Base-by-base conservation (phyloP, 2,113 vertebrate species). In the Pterophyllum scalare region DNA sequence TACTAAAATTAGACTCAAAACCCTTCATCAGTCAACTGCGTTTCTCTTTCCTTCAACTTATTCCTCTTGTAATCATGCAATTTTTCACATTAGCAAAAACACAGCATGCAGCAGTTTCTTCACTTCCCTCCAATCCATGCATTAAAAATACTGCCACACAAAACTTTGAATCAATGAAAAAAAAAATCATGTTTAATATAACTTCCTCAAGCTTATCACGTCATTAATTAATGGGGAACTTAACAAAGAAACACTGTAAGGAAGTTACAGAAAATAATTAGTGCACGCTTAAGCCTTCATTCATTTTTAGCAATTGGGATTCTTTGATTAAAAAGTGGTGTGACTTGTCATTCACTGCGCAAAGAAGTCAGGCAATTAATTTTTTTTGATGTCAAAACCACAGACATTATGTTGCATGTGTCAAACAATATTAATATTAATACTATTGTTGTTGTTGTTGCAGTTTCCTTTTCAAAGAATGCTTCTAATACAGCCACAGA, bases 181-280 rank as follows among this genome's bases (percentile, higher is more conserved):
- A 62, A 83, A 20, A 38, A 62, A 56, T 40, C 5, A 74, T 77
- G 35, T 57, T 79, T 5, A 61, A 5, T 76, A 20, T 40, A 59
- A 80, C 38, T 35, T 79, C 35, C 24, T 12, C 22, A 52, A 77
- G 79, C 26, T 75, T 59, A 85, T 80, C 54, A 77, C 54, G 26
- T 52, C 43, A 75, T 72, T 88, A 85, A 83, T 62, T 85, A 62
- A 84, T 15, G 60, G 52, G n/a, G 24, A 86, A 81, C 13, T 79
- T 77, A 59, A 65, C 46, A 88, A 62, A 82, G 75, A 78, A 24
- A 28, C 40, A 54, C 38, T 4, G 2, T 28, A 67, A 52, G 49
- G 58, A 52, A 79, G 75, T 74, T 59, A 64, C 24, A 65, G 20
- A 82, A 81, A 75, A 84, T 77, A 88, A 89, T 88, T 76, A 82